Percentiles rank a stretch among this genome's conserved stretches.
Evolutionary conservation across 2,888 invertebrate genomes (phyloP).

Genomic region (Limnephilus rhombicus): DNA sequence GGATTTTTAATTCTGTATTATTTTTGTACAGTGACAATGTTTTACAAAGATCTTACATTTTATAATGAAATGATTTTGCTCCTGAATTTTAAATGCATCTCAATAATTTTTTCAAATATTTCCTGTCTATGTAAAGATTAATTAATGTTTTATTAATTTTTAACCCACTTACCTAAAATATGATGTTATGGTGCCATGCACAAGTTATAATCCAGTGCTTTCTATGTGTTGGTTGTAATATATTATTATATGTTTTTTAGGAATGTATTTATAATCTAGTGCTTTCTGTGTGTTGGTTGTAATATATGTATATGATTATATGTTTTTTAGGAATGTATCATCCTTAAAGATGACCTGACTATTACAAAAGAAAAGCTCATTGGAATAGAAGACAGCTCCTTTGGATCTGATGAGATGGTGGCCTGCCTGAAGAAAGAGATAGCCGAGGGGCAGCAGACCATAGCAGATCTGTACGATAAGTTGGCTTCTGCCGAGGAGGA

Average conservation of each 20-base stretch:
- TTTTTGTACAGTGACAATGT: neutral
- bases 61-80: neutral
- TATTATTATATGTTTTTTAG: constrained; percentile 70
- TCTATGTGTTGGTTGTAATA: neutral
- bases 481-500: constrained; percentile 89
- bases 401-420: constrained; percentile 85
- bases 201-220: neutral
- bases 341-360: constrained; percentile 81
- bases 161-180: neutral
- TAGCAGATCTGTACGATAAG: constrained; percentile 81
- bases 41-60: neutral
- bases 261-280: constrained; percentile 76
- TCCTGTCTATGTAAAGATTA: neutral
- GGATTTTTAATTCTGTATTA: neutral
- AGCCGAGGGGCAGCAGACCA: constrained; percentile 74
- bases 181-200: neutral
- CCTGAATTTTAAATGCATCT: neutral
- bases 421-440: constrained; percentile 82
- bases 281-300: no score
- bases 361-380: constrained; percentile 79
- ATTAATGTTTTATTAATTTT: neutral
- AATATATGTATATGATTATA: neutral
- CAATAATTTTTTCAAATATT: neutral
- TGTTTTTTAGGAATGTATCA: constrained; percentile 80
- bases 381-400: constrained; percentile 84